A percentile compares a stretch with the other conserved stretches of the same genome.
These are phyloP conservation scores for Palaemon carinicauda DNA, from an alignment of 1,140 invertebrate genomes.

Conservation along the genomic window DNA sequence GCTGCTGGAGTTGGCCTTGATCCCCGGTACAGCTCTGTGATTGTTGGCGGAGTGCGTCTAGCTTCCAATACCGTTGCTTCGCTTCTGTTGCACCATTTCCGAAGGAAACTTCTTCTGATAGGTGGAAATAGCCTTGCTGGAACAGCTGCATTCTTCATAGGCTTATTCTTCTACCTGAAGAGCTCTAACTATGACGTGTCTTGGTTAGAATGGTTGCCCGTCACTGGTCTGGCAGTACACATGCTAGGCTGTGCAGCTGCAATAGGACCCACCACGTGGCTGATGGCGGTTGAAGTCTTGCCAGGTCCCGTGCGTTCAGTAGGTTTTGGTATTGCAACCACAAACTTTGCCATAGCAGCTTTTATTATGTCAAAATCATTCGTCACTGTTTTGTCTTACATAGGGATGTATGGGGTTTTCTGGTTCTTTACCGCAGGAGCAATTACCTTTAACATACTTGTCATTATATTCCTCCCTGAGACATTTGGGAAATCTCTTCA, in stretches of 20 bases:
- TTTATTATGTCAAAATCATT: not conserved
- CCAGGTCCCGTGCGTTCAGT: not conserved
- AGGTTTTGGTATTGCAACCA: not conserved
- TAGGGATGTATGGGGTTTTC: not conserved
- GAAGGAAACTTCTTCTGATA: not conserved
- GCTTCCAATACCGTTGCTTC: not conserved
- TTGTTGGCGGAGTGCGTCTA: not conserved
- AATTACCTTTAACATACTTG: not conserved
- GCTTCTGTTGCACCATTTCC: not conserved
- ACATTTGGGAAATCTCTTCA: not conserved
- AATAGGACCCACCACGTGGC: not conserved
- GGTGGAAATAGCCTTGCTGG: not conserved
- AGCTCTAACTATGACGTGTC: not conserved
- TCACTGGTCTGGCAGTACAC: not conserved
- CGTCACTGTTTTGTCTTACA: not conserved
- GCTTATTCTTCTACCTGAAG: not conserved
- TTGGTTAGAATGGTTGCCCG: not conserved
- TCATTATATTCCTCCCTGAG: not conserved
- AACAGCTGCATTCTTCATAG: not conserved
- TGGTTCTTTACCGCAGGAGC: not conserved
- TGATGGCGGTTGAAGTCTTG: not conserved
- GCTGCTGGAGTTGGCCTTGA: not conserved
- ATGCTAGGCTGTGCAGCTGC: not conserved
- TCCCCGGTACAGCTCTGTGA: not conserved
- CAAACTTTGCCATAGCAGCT: not conserved